phyloP scores from a whole-genome alignment of 2,888 invertebrate species.

The Brachyopa scutellaris region DNA sequence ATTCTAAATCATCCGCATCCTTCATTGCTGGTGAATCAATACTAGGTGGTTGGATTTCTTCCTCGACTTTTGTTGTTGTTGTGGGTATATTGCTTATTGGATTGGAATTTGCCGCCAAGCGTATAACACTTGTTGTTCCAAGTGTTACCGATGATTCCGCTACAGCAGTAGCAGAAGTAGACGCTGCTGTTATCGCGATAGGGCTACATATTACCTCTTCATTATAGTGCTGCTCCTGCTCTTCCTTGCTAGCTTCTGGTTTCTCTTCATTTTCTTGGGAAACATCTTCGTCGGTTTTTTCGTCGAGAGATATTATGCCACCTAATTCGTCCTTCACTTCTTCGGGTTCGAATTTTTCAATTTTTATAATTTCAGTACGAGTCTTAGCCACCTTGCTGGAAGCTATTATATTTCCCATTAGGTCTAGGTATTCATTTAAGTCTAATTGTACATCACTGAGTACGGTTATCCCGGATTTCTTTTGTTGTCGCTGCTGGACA shows the following conservation, averaged over 20 bases:
- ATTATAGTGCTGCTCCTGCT: not conserved
- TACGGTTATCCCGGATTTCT: constrained; percentile 78
- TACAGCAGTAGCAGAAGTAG: not conserved
- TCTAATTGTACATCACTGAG: constrained; percentile 81
- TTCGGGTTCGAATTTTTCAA: constrained; percentile 79
- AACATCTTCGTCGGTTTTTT: not conserved
- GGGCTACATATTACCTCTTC: not conserved
- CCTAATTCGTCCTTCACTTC: constrained; percentile 76
- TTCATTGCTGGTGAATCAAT: not conserved
- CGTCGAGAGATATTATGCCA: constrained; percentile 5
- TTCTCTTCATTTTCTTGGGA: constrained; percentile 14
- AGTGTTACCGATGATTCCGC: constrained; percentile 66
- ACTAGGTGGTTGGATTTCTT: not conserved
- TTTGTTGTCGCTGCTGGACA: constrained; percentile 16
- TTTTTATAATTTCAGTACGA: constrained; percentile 78
- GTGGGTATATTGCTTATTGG: constrained; percentile 17
- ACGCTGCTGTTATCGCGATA: constrained; percentile 10
- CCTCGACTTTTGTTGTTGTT: constrained; percentile 2
- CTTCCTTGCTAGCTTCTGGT: not conserved
- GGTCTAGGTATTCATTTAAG: constrained; percentile 80
- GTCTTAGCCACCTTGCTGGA: constrained; percentile 78
- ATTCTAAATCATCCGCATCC: not conserved
- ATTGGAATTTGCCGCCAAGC: constrained; percentile 77
- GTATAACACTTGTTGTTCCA: constrained; percentile 80
- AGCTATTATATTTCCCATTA: constrained; percentile 81